Evolutionary conservation across 2,113 vertebrate genomes (phyloP).

Genomic region (Strix aluco): DNA sequence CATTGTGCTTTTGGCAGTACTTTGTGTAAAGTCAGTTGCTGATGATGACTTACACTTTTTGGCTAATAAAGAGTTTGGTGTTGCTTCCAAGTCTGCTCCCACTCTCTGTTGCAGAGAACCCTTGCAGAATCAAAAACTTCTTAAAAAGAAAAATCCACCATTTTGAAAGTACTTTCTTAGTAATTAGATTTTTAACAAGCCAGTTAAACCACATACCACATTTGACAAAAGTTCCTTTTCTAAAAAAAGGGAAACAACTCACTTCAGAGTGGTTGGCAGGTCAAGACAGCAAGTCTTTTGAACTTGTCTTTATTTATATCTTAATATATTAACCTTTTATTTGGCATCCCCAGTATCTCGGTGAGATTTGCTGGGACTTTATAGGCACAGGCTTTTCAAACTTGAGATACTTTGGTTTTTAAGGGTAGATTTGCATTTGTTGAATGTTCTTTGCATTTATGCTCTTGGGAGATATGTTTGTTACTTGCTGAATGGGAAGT

Average conservation of each 20-base stretch:
- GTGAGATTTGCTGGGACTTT: neutral
- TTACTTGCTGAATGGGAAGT: neutral
- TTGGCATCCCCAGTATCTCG: neutral
- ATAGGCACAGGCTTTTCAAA: neutral
- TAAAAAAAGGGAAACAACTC: neutral
- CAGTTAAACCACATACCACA: neutral
- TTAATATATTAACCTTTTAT: neutral
- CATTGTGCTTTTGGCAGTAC: neutral
- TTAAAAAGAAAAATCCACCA: conserved; percentile 3
- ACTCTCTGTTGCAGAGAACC: neutral
- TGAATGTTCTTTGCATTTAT: neutral
- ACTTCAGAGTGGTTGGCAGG: neutral
- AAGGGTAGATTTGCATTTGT: neutral
- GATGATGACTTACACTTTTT: neutral
- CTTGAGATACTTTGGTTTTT: neutral
- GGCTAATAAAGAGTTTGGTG: neutral
- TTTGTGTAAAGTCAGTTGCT: neutral
- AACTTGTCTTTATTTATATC: neutral
- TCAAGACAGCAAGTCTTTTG: neutral
- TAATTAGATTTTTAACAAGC: neutral
- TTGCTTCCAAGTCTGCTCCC: conserved; percentile 17
- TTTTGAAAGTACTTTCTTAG: neutral
- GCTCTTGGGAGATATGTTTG: neutral
- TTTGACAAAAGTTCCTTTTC: neutral
- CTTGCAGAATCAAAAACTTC: neutral